Conservation (phyloP, 1,140 invertebrate species). For the Rhopalosiphum padi region DNA sequence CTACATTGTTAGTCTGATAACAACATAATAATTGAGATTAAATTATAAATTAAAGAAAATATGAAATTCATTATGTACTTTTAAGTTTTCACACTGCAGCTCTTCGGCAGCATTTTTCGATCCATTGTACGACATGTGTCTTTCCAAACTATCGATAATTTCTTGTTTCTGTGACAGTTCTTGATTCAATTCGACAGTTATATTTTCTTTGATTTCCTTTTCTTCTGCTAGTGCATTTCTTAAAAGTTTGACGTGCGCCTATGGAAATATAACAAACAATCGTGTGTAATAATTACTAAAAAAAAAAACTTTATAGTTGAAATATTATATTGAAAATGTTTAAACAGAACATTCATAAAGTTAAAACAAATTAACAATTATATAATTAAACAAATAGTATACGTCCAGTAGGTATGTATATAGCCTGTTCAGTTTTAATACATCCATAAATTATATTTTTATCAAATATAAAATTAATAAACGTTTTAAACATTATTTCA, state of each 20-base stretch:
- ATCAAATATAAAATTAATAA: background rate
- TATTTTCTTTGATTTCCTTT: slow-evolving; percentile 57
- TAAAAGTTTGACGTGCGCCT: slow-evolving; percentile 57
- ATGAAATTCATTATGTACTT: background rate
- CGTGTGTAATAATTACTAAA: background rate
- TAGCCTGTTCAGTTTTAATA: background rate
- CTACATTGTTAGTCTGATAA: slow-evolving; percentile 28
- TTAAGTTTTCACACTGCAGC: slow-evolving; percentile 24
- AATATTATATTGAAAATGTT: background rate
- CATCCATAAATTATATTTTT: background rate
- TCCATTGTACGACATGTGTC: slow-evolving; percentile 43
- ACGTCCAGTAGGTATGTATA: background rate
- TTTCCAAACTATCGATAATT: slow-evolving; percentile 54
- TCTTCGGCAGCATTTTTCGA: slow-evolving; percentile 57
- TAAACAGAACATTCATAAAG: background rate
- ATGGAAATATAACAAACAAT: background rate
- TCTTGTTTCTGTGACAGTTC: slow-evolving; percentile 57
- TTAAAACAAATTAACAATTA: background rate
- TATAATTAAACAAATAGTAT: background rate
- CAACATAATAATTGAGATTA: background rate
- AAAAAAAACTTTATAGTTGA: background rate
- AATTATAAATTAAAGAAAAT: background rate
- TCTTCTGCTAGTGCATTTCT: slow-evolving; percentile 53
- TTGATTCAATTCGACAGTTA: slow-evolving; percentile 53
- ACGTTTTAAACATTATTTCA: background rate